These are phyloP conservation scores for Oscheius myriophilus DNA, from an alignment of 2,888 invertebrate genomes.

Conservation along the genomic window DNA sequence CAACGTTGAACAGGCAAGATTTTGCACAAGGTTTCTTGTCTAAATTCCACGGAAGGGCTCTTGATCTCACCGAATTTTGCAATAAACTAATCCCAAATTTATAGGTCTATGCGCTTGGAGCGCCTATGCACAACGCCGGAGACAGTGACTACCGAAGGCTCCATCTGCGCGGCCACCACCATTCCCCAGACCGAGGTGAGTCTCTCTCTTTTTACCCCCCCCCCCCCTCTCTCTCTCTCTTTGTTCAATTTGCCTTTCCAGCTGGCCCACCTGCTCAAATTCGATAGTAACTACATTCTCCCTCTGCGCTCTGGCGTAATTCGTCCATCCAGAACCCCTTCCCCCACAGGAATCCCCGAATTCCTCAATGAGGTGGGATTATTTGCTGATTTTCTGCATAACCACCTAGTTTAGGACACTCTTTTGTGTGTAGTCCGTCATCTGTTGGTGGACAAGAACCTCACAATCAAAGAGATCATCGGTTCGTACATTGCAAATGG, in stretches of 20 bases:
- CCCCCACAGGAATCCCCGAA: conserved; percentile 2
- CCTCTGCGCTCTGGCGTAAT: background rate
- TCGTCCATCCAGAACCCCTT: conserved; percentile 15
- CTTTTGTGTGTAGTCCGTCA: conserved; percentile 6
- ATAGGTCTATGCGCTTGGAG: background rate
- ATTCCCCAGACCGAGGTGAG: conserved; percentile 5
- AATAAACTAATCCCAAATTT: too few species aligned
- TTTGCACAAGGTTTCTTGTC: too few species aligned
- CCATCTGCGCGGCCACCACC: background rate
- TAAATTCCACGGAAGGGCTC: too few species aligned
- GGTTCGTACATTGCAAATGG: background rate
- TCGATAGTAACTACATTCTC: background rate
- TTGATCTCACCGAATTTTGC: too few species aligned
- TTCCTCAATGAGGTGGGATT: conserved; percentile 6
- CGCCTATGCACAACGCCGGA: conserved; percentile 2
- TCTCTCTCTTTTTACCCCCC: background rate
- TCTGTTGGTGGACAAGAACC: background rate
- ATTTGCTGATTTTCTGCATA: too few species aligned
- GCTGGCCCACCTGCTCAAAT: background rate
- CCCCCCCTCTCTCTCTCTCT: background rate
- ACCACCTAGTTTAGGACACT: background rate
- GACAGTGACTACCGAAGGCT: background rate
- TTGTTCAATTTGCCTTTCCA: background rate
- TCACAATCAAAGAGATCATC: conserved; percentile 9
- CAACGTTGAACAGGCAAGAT: too few species aligned